Conservation (phyloP, 2,797 vertebrate genomes). For the Cyclura pinguis region DNA sequence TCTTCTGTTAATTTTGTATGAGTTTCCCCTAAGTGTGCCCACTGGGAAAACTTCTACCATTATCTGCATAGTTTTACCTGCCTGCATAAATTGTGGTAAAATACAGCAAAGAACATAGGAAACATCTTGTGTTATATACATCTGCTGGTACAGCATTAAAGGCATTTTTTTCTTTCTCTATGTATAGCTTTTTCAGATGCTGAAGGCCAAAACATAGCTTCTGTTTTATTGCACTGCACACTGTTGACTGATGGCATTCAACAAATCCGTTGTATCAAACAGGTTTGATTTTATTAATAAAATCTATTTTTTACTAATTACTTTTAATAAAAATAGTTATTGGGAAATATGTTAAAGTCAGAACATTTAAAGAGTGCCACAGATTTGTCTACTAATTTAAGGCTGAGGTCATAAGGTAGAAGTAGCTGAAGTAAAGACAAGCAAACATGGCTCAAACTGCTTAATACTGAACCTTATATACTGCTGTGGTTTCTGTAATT, state of each 20-base stretch:
- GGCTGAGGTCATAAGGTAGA: neutral
- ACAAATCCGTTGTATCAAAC: conserved; percentile 91
- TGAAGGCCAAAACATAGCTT: conserved; percentile 82
- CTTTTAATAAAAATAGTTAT: neutral
- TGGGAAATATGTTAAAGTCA: conserved; percentile 10
- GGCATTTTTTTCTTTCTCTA: conserved; percentile 16
- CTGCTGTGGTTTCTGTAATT: neutral
- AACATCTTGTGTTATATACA: neutral
- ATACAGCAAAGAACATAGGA: neutral
- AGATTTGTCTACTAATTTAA: neutral
- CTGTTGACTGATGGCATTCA: conserved; percentile 86
- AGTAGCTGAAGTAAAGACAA: neutral
- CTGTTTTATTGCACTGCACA: conserved; percentile 85
- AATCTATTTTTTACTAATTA: too few species aligned
- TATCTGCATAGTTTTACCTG: too few species aligned
- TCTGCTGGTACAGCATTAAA: conserved; percentile 2
- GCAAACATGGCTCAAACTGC: neutral
- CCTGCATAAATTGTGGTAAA: neutral
- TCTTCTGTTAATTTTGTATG: too few species aligned
- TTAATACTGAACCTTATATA: rapidly evolving
- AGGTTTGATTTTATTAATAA: conserved; percentile 80
- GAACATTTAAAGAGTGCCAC: neutral
- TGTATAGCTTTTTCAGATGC: conserved; percentile 79
- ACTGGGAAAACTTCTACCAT: neutral
- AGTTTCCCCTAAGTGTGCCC: too few species aligned